Percentiles rank a stretch among this genome's conserved stretches.
Conservation (phyloP, 2,797 vertebrate species). For the Lutjanus argentimaculatus region DNA sequence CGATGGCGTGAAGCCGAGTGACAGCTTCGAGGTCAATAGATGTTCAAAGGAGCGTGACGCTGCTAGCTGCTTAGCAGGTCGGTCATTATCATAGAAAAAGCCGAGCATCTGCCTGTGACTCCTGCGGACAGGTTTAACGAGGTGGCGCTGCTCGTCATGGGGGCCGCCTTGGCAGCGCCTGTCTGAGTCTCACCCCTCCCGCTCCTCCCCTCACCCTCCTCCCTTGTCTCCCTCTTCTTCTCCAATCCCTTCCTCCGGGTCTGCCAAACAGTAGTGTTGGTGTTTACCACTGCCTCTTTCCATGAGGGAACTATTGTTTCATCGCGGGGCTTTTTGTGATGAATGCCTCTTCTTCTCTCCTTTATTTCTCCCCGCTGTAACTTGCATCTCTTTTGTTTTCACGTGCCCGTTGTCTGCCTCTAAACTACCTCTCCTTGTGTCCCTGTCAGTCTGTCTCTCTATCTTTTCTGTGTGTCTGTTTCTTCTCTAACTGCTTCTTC, state of each 20-base stretch:
- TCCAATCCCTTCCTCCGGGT: conserved; percentile 33
- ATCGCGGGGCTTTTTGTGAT: conserved; percentile 60
- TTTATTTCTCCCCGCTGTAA: conserved; percentile 53
- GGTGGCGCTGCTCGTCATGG: conserved; percentile 69
- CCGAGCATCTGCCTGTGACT: conserved; percentile 76
- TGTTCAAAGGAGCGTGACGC: conserved; percentile 76
- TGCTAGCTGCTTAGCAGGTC: conserved; percentile 65
- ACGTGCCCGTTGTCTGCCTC: conserved; percentile 32
- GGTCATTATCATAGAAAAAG: conserved; percentile 77
- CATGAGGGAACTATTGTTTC: conserved; percentile 74
- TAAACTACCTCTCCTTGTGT: conserved; percentile 17
- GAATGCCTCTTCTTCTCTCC: conserved; percentile 47
- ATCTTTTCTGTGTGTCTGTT: conserved; percentile 12
- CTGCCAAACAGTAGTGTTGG: conserved; percentile 59
- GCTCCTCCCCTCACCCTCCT: conserved; percentile 4
- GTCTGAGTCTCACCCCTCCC: conserved; percentile 43
- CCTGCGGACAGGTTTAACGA: conserved; percentile 78
- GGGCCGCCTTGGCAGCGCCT: conserved; percentile 62
- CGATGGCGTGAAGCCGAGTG: conserved; percentile 44
- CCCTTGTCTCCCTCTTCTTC: background rate
- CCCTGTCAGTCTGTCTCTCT: conserved; percentile 42
- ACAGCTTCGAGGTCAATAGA: conserved; percentile 74
- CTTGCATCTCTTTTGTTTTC: conserved; percentile 52
- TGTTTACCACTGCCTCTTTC: conserved; percentile 64
- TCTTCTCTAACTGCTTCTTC: conserved; percentile 39